Evolutionary conservation across 2,113 vertebrate species (phyloP), one percentile per base, ranked within the genome.

Genomic region (Uria lomvia): DNA sequence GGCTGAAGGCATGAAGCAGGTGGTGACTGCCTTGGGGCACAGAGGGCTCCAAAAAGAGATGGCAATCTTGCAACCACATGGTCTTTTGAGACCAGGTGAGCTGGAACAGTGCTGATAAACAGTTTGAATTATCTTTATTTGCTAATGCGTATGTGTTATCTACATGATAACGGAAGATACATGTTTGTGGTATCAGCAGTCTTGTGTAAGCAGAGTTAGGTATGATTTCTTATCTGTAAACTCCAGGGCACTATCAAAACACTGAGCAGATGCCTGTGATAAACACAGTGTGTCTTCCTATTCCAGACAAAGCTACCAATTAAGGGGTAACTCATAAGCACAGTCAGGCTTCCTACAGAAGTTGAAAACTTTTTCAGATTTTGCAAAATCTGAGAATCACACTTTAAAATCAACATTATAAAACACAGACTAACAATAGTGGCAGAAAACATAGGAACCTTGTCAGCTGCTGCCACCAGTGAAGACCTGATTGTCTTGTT

Each of bases 1-100:
- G 95, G 95, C 59, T 29, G 15, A 89, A 84, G 65, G 86, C 83
- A 89, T 6, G 49, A 68, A 91, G 94, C 94, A 97, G 86, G 91
- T 92, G 92, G 72, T 93, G 79, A 81, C 63, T 58, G 68, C 95
- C 86, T 72, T 20, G 6, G 79, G 80, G 66, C 66, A 71, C 53
- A 72, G n/a, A 40, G 52, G 70, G 22, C 49, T 94, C 73, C 73
- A 56, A 80, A 56, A 86, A 38, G 43, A 92, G 45, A 74, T 29
- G 40, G 72, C 80, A 91, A 15, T 45, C 60, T 53, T 96, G 56
- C 52, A 92, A 55, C 24, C 60, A 22, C 5, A 0, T 19, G 34
- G 47, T 74, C 52, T 62, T 92, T 30, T 71, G 75, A 81, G 49
- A 12, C 56, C 88, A 84, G 83, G 75, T 91, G 86, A 97, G 47